phyloP scores from a whole-genome alignment of 2,888 invertebrate species.

The Xylocampa areola region DNA sequence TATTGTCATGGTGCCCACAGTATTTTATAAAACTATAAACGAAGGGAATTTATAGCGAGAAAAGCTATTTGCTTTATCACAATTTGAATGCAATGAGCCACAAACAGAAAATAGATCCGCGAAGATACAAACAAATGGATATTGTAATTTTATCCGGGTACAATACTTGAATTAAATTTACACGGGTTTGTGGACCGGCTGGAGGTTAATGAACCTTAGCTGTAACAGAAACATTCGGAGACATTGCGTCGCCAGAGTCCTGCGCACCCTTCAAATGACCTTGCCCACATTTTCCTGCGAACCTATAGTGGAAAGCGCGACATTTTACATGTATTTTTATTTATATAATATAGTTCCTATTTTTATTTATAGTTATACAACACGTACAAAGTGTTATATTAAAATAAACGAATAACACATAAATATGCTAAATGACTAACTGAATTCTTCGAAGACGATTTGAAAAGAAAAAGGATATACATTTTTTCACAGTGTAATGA shows the following conservation, averaged over 20 bases:
- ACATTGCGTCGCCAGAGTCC: slow-evolving; percentile 65
- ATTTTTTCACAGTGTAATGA: too few species aligned
- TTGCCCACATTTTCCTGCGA: slow-evolving; percentile 55
- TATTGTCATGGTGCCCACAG: slow-evolving; percentile 15
- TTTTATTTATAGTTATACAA: neutral
- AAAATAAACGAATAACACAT: too few species aligned
- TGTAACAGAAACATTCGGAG: slow-evolving; percentile 56
- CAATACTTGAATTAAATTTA: slow-evolving; percentile 34
- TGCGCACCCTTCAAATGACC: slow-evolving; percentile 70
- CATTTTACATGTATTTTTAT: too few species aligned
- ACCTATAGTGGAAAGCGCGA: slow-evolving; percentile 3
- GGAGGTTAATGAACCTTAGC: slow-evolving; percentile 61
- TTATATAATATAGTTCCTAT: too few species aligned
- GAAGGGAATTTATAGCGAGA: slow-evolving; percentile 4
- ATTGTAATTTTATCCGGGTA: slow-evolving; percentile 14
- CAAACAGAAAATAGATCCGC: slow-evolving; percentile 8
- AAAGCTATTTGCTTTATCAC: slow-evolving; percentile 10
- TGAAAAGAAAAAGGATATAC: too few species aligned
- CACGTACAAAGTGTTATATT: neutral
- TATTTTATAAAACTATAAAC: slow-evolving; percentile 14
- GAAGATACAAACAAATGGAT: slow-evolving; percentile 17
- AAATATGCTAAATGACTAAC: too few species aligned
- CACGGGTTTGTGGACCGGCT: slow-evolving; percentile 9
- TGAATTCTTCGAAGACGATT: too few species aligned
- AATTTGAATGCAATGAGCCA: slow-evolving; percentile 8